These are phyloP conservation scores for Melanargia galathea DNA, from an alignment of 2,888 invertebrate species.

Conservation along the genomic window DNA sequence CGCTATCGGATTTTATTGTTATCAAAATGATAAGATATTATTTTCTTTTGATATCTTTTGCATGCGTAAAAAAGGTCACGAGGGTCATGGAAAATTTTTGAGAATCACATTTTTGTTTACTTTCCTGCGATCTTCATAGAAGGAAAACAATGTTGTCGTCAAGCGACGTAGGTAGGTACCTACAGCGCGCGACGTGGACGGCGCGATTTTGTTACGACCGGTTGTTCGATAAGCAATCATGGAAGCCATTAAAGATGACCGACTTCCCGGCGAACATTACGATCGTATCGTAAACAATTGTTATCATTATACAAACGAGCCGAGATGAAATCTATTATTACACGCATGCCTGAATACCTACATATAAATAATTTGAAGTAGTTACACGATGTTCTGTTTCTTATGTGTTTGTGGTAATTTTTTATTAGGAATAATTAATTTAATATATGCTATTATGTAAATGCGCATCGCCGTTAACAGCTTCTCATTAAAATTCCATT, in stretches of 20 bases:
- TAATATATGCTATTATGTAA: conserved; percentile 73
- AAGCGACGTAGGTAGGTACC: no score
- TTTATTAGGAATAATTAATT: conserved; percentile 68
- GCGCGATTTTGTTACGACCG: background rate
- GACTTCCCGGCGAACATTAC: conserved; percentile 19
- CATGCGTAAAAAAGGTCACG: background rate
- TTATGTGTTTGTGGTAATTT: conserved; percentile 62
- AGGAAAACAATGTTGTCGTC: background rate
- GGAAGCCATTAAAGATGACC: conserved; percentile 20
- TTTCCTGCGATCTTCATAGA: background rate
- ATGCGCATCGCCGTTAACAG: conserved; percentile 69
- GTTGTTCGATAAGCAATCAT: conserved; percentile 14
- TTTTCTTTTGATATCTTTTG: background rate
- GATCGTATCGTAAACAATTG: conserved; percentile 18
- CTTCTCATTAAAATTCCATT: conserved; percentile 77
- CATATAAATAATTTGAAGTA: conserved; percentile 18
- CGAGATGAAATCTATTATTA: conserved; percentile 18
- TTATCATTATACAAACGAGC: conserved; percentile 11
- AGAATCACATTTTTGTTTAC: background rate
- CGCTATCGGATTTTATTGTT: background rate
- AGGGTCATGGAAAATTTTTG: background rate
- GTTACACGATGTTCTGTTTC: conserved; percentile 45
- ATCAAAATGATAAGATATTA: background rate
- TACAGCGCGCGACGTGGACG: background rate
- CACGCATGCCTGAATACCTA: conserved; percentile 19